A percentile compares a stretch with the other conserved stretches of the same genome.
Conservation (phyloP, 1,140 invertebrate genomes). For the Lordiphosa stackelbergi region DNA sequence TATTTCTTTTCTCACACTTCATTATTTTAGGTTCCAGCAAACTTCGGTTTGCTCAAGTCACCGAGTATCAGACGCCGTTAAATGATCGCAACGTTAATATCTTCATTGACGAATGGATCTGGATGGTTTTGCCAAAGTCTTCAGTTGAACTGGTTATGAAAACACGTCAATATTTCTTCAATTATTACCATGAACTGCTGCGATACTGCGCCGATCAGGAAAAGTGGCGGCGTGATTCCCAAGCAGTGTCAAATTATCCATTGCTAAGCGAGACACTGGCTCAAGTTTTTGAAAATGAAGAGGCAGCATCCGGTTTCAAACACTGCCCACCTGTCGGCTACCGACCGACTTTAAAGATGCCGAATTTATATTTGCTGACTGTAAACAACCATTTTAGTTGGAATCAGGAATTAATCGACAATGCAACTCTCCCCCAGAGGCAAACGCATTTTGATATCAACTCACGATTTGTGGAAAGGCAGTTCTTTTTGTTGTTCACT, state of each 20-base stretch:
- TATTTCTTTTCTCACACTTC: too few relatives aligned
- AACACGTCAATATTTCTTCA: conserved; percentile 87
- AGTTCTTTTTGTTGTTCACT: conserved; percentile 56
- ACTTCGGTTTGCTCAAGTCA: conserved; percentile 16
- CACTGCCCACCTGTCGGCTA: conserved; percentile 21
- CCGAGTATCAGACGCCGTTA: conserved; percentile 2
- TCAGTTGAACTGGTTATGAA: conserved; percentile 83
- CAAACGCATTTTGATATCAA: conserved; percentile 2
- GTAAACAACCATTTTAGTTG: conserved; percentile 45
- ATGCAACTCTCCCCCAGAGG: neutral
- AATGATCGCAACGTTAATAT: conserved; percentile 22
- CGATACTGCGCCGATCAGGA: conserved; percentile 42
- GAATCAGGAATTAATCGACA: conserved; percentile 19
- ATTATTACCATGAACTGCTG: conserved; percentile 45
- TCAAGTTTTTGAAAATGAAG: conserved; percentile 46
- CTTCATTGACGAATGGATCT: conserved; percentile 87
- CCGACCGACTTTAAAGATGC: conserved; percentile 22
- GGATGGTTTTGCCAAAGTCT: conserved; percentile 84
- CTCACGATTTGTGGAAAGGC: conserved; percentile 23
- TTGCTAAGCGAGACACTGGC: conserved; percentile 35
- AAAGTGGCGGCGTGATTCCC: conserved; percentile 21
- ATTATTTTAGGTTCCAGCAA: conserved; percentile 22
- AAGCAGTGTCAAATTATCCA: neutral
- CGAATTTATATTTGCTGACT: conserved; percentile 30
- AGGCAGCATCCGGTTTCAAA: conserved; percentile 30